Conservation (phyloP, 2,113 vertebrate species). For the Platanista minor region DNA sequence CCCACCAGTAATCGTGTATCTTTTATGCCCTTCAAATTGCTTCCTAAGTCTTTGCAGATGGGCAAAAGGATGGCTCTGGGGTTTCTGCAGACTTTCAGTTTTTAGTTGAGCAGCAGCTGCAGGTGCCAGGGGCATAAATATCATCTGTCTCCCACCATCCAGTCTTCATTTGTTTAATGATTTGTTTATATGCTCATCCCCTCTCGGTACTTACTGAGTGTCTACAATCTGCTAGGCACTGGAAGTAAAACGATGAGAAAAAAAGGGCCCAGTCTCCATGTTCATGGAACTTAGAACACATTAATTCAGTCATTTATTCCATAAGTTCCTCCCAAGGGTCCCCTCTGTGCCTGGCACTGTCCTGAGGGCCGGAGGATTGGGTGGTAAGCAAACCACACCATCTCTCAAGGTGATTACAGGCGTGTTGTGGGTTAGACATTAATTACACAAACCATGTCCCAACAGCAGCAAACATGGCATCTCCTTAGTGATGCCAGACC, state of each 20-base stretch:
- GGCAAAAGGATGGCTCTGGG: too few relatives aligned
- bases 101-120: background rate
- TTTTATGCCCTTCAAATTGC: rapidly evolving
- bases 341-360: background rate
- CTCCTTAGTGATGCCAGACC: background rate
- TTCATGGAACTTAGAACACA: background rate
- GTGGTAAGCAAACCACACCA: background rate
- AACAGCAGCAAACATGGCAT: background rate
- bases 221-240: background rate
- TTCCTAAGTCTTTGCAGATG: background rate
- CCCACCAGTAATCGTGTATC: rapidly evolving
- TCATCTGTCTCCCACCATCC: background rate
- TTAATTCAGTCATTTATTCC: too few relatives aligned
- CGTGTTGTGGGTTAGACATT: background rate
- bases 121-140: background rate
- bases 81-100: rapidly evolving
- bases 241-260: background rate
- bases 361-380: background rate
- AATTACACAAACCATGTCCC: background rate
- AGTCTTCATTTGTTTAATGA: background rate
- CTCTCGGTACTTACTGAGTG: background rate
- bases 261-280: background rate
- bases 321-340: background rate
- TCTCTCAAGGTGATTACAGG: background rate
- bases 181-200: background rate